Percentiles rank a stretch among this genome's conserved stretches.
These are phyloP conservation scores for Arremon aurantiirostris DNA, from an alignment of 2,797 vertebrate genomes.

Conservation along the genomic window DNA sequence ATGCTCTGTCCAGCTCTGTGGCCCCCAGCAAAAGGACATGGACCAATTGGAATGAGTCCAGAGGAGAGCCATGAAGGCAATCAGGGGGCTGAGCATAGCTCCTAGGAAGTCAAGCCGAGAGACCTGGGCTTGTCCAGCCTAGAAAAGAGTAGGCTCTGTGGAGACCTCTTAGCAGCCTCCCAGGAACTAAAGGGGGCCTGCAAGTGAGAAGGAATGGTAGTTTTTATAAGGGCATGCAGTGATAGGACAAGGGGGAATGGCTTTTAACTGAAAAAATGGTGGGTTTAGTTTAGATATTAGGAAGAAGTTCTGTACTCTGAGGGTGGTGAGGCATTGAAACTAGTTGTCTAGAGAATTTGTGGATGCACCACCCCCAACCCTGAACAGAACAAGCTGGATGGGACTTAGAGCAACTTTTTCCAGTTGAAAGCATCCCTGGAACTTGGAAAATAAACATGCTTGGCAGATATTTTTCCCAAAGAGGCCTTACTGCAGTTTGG, in stretches of 20 bases:
- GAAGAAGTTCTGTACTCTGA: neutral
- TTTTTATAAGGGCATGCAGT: no score
- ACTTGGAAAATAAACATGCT: neutral
- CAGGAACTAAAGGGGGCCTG: neutral
- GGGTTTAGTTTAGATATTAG: neutral
- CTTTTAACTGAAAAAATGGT: neutral
- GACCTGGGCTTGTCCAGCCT: neutral
- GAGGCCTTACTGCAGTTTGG: rapidly evolving
- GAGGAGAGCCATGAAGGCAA: neutral
- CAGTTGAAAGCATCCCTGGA: neutral
- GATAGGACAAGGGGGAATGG: neutral
- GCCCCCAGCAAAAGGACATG: neutral
- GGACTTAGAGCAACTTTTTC: neutral
- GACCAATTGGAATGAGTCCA: rapidly evolving
- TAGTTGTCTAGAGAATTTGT: neutral
- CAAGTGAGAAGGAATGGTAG: neutral
- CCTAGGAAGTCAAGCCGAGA: neutral
- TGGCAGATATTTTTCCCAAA: neutral
- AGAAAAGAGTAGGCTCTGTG: no score
- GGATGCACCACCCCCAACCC: rapidly evolving
- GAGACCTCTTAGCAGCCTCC: neutral
- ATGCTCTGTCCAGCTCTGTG: neutral
- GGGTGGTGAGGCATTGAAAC: neutral
- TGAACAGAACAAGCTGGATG: neutral
- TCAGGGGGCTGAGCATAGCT: no score